A percentile compares a stretch with the other conserved stretches of the same genome.
Conservation (phyloP, 1,140 invertebrate species). For the Drosophila prosaltans region DNA sequence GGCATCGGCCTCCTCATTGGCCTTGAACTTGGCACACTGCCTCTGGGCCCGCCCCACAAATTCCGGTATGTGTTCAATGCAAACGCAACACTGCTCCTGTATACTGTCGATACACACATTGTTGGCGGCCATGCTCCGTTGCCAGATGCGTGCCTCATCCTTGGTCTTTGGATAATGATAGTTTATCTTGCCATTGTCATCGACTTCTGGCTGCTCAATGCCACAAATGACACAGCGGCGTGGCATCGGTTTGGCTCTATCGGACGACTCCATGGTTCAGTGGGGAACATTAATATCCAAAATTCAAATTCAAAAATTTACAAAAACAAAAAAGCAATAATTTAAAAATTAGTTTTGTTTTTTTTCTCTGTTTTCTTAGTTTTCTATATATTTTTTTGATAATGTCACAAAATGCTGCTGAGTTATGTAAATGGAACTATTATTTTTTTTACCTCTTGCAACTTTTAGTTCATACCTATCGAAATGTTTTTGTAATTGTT, state of each 20-base stretch:
- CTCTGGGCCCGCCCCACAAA: constrained; percentile 56
- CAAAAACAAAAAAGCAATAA: neutral
- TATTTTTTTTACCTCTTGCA: too few species aligned
- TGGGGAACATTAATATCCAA: constrained; percentile 1
- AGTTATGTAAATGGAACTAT: neutral
- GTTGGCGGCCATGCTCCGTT: constrained; percentile 53
- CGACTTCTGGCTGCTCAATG: constrained; percentile 2
- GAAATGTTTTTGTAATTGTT: constrained; percentile 58
- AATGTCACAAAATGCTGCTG: neutral
- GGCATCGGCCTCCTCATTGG: neutral
- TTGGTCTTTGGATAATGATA: constrained; percentile 58
- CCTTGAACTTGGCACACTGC: constrained; percentile 25
- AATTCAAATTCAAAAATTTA: neutral
- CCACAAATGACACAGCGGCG: constrained; percentile 67
- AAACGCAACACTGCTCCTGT: constrained; percentile 54
- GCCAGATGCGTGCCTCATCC: constrained; percentile 61
- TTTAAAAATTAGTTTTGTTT: neutral
- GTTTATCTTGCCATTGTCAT: constrained; percentile 18
- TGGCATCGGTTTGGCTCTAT: neutral
- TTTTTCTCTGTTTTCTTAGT: neutral
- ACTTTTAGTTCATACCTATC: constrained; percentile 3
- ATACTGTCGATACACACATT: constrained; percentile 40
- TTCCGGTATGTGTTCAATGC: constrained; percentile 63
- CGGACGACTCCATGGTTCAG: neutral
- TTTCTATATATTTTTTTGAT: constrained; percentile 7